These are phyloP conservation scores for Euzetes globulus DNA, from an alignment of 2,888 invertebrate genomes.

Conservation along the genomic window DNA sequence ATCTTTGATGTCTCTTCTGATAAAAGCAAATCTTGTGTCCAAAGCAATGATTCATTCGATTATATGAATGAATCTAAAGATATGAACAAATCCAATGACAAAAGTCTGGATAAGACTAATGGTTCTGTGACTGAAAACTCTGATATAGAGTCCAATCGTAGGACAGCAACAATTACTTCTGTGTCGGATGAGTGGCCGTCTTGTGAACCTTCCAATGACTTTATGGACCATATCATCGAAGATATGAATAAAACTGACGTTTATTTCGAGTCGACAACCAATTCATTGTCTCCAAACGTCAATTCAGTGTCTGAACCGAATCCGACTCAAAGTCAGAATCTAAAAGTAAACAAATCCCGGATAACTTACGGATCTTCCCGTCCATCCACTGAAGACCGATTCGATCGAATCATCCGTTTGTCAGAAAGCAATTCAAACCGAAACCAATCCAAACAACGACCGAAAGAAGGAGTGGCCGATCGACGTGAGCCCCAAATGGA, in stretches of 20 bases:
- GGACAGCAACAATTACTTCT: not conserved
- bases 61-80: not conserved
- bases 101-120: not conserved
- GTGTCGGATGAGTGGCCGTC: not conserved
- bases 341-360: not conserved
- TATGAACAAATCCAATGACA: not conserved
- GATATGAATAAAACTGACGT: not conserved
- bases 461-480: no score
- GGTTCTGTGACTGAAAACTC: not conserved
- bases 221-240: not conserved
- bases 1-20: constrained; percentile 14
- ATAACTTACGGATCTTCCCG: constrained; percentile 12
- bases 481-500: not conserved
- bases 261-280: not conserved
- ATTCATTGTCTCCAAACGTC: no score
- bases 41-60: not conserved
- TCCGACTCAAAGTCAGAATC: constrained; percentile 17
- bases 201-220: no score
- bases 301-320: not conserved
- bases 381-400: not conserved
- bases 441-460: not conserved
- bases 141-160: not conserved
- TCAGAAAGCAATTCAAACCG: not conserved
- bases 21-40: not conserved
- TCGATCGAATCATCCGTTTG: constrained; percentile 9